These are phyloP conservation scores for Taphrorychus bicolor DNA, from an alignment of 2,888 invertebrate genomes.

Conservation along the genomic window DNA sequence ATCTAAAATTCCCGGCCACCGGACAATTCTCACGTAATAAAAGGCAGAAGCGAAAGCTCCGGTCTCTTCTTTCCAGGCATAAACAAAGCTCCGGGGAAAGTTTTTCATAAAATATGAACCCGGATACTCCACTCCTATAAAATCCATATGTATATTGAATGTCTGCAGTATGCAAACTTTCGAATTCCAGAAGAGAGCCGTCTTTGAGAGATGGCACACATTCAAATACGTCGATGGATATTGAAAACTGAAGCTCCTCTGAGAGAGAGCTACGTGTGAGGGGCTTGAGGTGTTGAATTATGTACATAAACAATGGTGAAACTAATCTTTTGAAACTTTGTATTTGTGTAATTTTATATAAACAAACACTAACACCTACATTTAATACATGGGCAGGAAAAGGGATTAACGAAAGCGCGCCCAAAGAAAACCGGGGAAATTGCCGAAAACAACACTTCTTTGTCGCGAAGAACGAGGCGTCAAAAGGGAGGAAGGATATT, in stretches of 20 bases:
- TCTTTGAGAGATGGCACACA: neutral
- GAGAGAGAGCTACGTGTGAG: neutral
- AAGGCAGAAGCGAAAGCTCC: slow-evolving; percentile 5
- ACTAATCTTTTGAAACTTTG: neutral
- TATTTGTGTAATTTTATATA: no score
- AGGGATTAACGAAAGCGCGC: slow-evolving; percentile 5
- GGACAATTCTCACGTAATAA: slow-evolving; percentile 15
- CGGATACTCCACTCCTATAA: slow-evolving; percentile 9
- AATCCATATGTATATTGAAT: slow-evolving; percentile 20
- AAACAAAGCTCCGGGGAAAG: slow-evolving; percentile 6
- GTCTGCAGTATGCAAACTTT: slow-evolving; percentile 16
- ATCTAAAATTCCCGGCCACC: slow-evolving; percentile 5
- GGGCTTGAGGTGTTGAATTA: no score
- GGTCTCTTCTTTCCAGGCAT: neutral
- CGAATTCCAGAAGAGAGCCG: neutral
- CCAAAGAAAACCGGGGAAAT: slow-evolving; percentile 6
- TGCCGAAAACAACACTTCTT: slow-evolving; percentile 12
- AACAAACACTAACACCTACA: neutral
- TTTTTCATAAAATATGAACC: slow-evolving; percentile 18
- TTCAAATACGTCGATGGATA: neutral
- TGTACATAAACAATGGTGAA: no score
- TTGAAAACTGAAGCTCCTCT: neutral
- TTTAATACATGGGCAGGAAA: neutral
- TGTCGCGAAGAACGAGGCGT: neutral
- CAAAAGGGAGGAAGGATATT: slow-evolving; percentile 7